phyloP scores from a whole-genome alignment of 1,140 invertebrate genomes.

The Matsumurasca onukii region DNA sequence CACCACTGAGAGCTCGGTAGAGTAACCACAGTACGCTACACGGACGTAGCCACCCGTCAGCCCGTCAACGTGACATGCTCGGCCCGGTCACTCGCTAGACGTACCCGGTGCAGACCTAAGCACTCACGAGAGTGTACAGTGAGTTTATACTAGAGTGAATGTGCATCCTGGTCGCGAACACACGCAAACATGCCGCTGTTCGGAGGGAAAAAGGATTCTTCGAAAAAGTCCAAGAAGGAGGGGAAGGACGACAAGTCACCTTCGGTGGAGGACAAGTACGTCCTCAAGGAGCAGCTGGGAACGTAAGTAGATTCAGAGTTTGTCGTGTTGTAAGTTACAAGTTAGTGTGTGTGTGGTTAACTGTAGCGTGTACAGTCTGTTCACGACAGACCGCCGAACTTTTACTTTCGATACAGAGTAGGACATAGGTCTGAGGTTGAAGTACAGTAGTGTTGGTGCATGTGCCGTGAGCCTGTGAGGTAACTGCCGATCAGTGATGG shows the following conservation, averaged over 20 bases:
- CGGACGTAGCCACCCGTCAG: too few species aligned
- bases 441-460: too few species aligned
- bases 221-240: constrained; percentile 81
- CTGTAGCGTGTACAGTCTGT: too few species aligned
- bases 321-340: background rate
- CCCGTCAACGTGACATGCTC: background rate
- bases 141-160: constrained; percentile 19
- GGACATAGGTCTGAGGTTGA: too few species aligned
- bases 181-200: constrained; percentile 76
- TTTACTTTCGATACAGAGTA: too few species aligned
- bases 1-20: background rate
- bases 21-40: background rate
- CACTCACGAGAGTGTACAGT: background rate
- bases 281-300: constrained; percentile 84
- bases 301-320: constrained; percentile 64
- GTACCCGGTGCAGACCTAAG: background rate
- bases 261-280: constrained; percentile 86
- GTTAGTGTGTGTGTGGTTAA: too few species aligned
- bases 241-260: constrained; percentile 75
- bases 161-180: background rate
- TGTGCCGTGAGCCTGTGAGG: too few species aligned
- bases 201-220: constrained; percentile 84
- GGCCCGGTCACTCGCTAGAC: background rate
- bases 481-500: too few species aligned
- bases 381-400: too few species aligned